Conservation (phyloP, 2,888 invertebrate genomes). For the Dioctria linearis region DNA sequence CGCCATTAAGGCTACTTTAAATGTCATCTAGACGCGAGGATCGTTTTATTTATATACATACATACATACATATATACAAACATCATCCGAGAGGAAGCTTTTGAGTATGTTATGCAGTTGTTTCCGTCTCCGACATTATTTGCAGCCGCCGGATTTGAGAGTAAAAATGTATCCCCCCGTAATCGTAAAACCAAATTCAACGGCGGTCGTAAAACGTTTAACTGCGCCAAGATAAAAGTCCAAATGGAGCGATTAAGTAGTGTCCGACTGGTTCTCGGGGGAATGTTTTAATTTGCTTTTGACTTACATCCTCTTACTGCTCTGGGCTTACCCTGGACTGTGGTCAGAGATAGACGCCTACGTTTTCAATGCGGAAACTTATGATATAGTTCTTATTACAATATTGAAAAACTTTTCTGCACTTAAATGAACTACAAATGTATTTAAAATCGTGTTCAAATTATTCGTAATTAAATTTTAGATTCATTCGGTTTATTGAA, state of each 20-base stretch:
- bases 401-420: constrained; percentile 20
- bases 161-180: constrained; percentile 26
- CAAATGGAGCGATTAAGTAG: constrained; percentile 57
- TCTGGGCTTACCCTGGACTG: constrained; percentile 2
- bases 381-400: background rate
- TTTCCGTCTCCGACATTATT: constrained; percentile 18
- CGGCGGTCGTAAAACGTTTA: constrained; percentile 57
- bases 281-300: constrained; percentile 57
- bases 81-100: constrained; percentile 15
- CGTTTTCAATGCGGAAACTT: constrained; percentile 35
- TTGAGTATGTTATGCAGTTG: background rate
- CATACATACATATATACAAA: background rate
- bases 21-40: constrained; percentile 15
- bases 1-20: constrained; percentile 27
- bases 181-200: constrained; percentile 55
- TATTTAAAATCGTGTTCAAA: constrained; percentile 20
- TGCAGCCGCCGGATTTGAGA: constrained; percentile 36
- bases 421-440: constrained; percentile 3
- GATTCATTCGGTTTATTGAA: constrained; percentile 12
- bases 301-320: constrained; percentile 21
- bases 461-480: constrained; percentile 28
- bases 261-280: constrained; percentile 56
- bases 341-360: constrained; percentile 36
- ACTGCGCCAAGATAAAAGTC: constrained; percentile 58
- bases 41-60: background rate